These are phyloP conservation scores for Orchesella flavescens DNA, from an alignment of 2,888 invertebrate genomes.

Conservation along the genomic window DNA sequence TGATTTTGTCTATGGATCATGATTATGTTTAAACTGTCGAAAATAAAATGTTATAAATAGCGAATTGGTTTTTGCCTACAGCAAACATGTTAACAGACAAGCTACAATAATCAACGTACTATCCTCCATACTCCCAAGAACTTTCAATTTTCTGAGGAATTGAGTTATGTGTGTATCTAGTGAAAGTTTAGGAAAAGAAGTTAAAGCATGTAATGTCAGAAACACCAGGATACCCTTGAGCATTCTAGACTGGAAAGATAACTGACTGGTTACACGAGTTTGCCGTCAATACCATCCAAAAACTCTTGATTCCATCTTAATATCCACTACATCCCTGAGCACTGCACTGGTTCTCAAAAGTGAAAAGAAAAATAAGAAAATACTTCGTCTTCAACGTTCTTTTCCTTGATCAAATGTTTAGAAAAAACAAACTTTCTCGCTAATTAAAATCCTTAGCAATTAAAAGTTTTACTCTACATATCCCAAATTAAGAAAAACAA, in stretches of 20 bases:
- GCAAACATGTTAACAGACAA: no score
- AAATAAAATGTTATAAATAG: no score
- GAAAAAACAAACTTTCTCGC: conserved; percentile 68
- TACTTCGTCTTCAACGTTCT: background rate
- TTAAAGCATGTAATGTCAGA: no score
- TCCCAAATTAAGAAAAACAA: background rate
- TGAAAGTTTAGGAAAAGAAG: conserved; percentile 42
- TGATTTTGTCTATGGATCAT: no score
- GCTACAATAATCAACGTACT: background rate
- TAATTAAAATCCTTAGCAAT: conserved; percentile 72
- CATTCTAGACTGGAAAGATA: no score
- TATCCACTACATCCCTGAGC: no score
- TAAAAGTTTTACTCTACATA: conserved; percentile 67
- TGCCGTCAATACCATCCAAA: no score
- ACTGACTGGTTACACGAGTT: no score
- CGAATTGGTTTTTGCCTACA: no score
- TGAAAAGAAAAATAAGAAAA: conserved; percentile 2
- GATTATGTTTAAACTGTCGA: no score
- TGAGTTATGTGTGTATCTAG: conserved; percentile 18
- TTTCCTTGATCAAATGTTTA: conserved; percentile 48
- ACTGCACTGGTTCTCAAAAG: background rate
- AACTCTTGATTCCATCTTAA: no score
- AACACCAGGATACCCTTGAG: no score
- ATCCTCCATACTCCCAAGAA: background rate
- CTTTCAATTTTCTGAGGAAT: conserved; percentile 48